These are phyloP conservation scores for Trididemnum miniatum DNA, from an alignment of 23 tunicate species.

Conservation along the genomic window DNA sequence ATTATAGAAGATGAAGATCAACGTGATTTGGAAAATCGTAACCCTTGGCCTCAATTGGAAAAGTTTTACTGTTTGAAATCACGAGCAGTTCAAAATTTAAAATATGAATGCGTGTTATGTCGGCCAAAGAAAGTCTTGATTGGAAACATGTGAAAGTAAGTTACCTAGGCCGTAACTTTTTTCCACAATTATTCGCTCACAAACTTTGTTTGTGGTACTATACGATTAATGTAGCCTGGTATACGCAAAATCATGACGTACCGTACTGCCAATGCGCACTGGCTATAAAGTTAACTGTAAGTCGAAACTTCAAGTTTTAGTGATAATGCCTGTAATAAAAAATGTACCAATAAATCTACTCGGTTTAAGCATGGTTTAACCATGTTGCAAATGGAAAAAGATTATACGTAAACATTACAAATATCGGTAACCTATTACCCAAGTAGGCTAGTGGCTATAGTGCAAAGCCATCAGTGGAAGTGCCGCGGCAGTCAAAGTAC, in stretches of 20 bases:
- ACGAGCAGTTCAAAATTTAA: background rate
- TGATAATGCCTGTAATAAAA: background rate
- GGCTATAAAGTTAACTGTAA: background rate
- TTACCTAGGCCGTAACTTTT: background rate
- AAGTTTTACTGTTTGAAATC: background rate
- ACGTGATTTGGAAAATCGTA: background rate
- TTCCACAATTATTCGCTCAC: background rate
- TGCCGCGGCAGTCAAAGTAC: constrained; percentile 1
- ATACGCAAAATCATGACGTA: background rate
- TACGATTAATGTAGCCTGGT: background rate
- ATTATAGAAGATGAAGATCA: background rate
- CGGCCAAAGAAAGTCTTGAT: background rate
- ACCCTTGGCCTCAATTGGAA: constrained; percentile 1
- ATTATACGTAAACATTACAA: background rate
- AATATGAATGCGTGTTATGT: background rate
- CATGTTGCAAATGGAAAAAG: background rate
- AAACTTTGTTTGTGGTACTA: background rate
- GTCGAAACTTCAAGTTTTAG: background rate
- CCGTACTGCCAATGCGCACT: background rate
- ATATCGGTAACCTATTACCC: background rate
- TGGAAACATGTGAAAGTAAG: background rate
- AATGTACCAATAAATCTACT: background rate
- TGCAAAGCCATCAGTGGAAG: constrained; percentile 1
- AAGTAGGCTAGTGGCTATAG: background rate
- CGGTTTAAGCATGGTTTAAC: background rate